phyloP scores from a whole-genome alignment of 2,888 invertebrate genomes.

The Sphaerophoria rueppellii region DNA sequence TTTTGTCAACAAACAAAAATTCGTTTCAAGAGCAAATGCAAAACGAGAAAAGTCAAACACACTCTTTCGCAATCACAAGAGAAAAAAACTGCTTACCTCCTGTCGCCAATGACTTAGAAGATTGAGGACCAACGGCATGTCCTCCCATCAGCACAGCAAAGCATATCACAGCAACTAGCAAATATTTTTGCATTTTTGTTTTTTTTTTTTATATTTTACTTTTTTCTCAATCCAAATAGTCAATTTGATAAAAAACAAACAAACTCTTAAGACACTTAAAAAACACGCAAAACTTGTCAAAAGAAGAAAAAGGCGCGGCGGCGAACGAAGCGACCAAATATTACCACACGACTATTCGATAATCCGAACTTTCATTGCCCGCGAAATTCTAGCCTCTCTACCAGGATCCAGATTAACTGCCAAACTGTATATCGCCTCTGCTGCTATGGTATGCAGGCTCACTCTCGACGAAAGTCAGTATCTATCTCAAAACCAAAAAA shows the following conservation, averaged over 20 bases:
- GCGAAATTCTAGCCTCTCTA: slow-evolving; percentile 28
- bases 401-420: slow-evolving; percentile 35
- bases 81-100: slow-evolving; percentile 77
- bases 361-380: slow-evolving; percentile 67
- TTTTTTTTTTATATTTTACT: no score
- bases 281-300: slow-evolving; percentile 30
- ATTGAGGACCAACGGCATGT: slow-evolving; percentile 77
- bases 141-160: slow-evolving; percentile 79
- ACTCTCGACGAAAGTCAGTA: slow-evolving; percentile 33
- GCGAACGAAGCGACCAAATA: slow-evolving; percentile 38
- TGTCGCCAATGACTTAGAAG: slow-evolving; percentile 75
- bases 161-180: slow-evolving; percentile 80
- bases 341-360: slow-evolving; percentile 47
- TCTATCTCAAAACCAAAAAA: background rate
- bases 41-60: slow-evolving; percentile 35
- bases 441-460: background rate
- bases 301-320: slow-evolving; percentile 31
- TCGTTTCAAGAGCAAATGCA: slow-evolving; percentile 52
- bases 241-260: slow-evolving; percentile 30
- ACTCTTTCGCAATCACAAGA: slow-evolving; percentile 42
- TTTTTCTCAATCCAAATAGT: slow-evolving; percentile 1
- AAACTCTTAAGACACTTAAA: slow-evolving; percentile 18
- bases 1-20: slow-evolving; percentile 17
- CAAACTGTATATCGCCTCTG: slow-evolving; percentile 20
- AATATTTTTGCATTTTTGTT: slow-evolving; percentile 79